Base-by-base conservation (phyloP, 2,113 vertebrate species). In the Furnarius figulus region DNA sequence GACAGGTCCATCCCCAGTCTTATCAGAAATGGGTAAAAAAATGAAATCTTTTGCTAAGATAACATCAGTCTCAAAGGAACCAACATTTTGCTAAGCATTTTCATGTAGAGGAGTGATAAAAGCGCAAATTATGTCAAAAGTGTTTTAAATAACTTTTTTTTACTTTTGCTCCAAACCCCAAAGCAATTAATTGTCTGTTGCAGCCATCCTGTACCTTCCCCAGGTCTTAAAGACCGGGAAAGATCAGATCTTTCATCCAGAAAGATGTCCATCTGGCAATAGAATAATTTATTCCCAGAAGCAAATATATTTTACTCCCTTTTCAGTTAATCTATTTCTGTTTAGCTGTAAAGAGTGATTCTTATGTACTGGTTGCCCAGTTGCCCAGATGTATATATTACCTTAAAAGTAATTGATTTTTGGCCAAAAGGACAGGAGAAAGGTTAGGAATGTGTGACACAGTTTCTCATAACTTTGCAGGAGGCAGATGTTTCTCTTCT, bases 401-500 rank as follows among this genome's bases (percentile, higher is more conserved):
- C 97, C 96, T 97, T 95, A 87, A 77, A 97, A 97, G 89, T 78
- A 96, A 94, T 93, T 95, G 96, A 92, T 93, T 97, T 95, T 95
- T 96, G 97, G 93, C 94, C 91, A 96, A 95, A 94, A 93, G 96
- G 95, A 97, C 97, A 93, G 91, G 76, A 96, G 93, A 96, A 97
- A 94, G 96, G 93, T 98, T 97, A 97, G 94, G 96, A 96, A 97
- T 96, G 97, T 93, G 90, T 95, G 96, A 96, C 62, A 87, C 73
- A 93, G 90, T 95, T 98, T 97, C 96, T 98, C 96, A 97, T 95
- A 96, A 97, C 97, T 98, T 98, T 71, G 84, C 93, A 87, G 94
- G 72, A 96, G 92, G 98, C 98, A 97, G 97, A 98, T 97, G 97
- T 97, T 97, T 97, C 96, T 97, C 93, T 98, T 98, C 97, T 98